Base-by-base conservation (phyloP, 1,140 invertebrate genomes). In the Drosophila sp. region DNA sequence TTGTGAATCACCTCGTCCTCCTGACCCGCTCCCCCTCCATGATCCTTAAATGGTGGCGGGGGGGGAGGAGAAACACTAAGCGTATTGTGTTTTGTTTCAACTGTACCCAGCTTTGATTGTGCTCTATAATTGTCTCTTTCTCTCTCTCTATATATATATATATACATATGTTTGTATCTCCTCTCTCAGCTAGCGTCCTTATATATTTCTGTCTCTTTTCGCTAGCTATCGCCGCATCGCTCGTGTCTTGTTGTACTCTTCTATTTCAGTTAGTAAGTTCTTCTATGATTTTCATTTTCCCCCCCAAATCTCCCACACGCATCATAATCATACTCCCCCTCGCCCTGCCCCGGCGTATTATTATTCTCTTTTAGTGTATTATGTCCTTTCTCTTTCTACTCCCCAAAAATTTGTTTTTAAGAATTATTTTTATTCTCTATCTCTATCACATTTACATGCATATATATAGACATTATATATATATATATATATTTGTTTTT, bases 1-100 rank as follows among this genome's bases (percentile, higher is more conserved):
- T 86, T 87, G 75, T 79, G 32, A 68, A 79, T 83, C 83, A 86
- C 82, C 62, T 10, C 8, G 35, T 17, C 17, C 17, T 17, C 17
- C 17, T 17, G 17, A 17, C 17, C 17, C 17, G 17, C 17, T 17
- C 17, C 17, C 17, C 17, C 17, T 17, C 17, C 17, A 17, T 17
- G 17, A 17, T 17, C 17, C 17, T 17, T 17, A 17, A 17, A 17
- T 17, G 17, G 17, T 17, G 17, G 17, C 0, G 17, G 17, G 17
- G 17, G 17, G 17, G 17, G 17, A 17, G 17, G 17, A 17, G 17
- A 17, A 50, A 44, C 57, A 30, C 30, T 40, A 35, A 64, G 58
- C 23, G 35, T 54, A 56, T 41, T 41, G 40, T 72, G 69, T 76
- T 72, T 78, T 86, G 68, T 62, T 54, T 62, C 47, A 32, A 64